Base-by-base conservation (phyloP, 1,140 invertebrate genomes). In the Monochamus saltuarius region DNA sequence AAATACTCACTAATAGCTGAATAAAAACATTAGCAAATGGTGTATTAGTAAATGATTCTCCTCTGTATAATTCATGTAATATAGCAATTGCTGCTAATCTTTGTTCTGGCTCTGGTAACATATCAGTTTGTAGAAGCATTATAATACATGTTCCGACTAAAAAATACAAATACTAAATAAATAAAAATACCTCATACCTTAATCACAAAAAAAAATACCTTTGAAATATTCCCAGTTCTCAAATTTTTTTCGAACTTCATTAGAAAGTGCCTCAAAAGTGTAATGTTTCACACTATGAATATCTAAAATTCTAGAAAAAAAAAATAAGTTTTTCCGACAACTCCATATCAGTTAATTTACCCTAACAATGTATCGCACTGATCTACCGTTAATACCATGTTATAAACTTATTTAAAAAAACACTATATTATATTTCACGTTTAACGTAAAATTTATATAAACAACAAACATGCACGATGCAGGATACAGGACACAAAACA, bases 181-280 rank as follows among this genome's bases (percentile, higher is more conserved):
- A 59, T 52, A 51, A 39, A 54, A 17, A 19, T 56, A 52, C 13
- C 43, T 66, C 10, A n/a, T 40, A 46, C 65, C 45, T 59, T 59
- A 53, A 57, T 17, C 1, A 1, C 1, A 36, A 61, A 17, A 22
- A 74, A 75, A 57, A 2, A 76, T 71, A 85, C 83, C 82, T 79
- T 90, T 90, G 70, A 91, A 93, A 73, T 86, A 84, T 68, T 92
- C 88, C 49, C 85, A 81, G 75, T 87, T 87, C 1, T 84, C 81
- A 71, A 92, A 92, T 60, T 82, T 83, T 72, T 90, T 90, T 71
- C 90, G 87, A 40, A 93, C 78, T 70, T 89, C 85, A 61, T 79
- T 80, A 2, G 83, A 82, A 14, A 90, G 73, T 22, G 74, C 77
- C 69, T 91, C 89, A 65, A 90, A 79, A 10, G 81, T 83, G 62